These are phyloP conservation scores for Pseudonaja textilis DNA, from an alignment of 2,113 vertebrate species.

Conservation along the genomic window DNA sequence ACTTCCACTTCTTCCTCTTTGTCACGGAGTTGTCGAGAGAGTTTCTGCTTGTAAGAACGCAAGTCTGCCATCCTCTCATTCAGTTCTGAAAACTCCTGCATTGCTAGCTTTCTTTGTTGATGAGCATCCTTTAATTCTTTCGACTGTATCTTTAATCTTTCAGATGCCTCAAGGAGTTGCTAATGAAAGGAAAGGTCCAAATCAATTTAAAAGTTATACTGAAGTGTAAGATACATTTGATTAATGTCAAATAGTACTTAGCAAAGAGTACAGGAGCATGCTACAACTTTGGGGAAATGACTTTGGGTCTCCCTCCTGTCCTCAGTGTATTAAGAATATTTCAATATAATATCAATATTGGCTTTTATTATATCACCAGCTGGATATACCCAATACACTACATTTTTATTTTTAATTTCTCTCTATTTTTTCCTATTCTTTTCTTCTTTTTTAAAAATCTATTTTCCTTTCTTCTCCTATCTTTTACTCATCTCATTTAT, in stretches of 20 bases:
- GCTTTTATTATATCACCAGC: neutral
- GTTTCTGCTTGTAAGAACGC: constrained; percentile 88
- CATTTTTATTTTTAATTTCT: neutral
- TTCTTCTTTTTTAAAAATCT: neutral
- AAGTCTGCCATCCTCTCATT: constrained; percentile 89
- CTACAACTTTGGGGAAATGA: neutral
- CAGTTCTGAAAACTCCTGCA: constrained; percentile 91
- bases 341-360: neutral
- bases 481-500: neutral
- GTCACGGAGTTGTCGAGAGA: constrained; percentile 88
- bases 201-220: neutral
- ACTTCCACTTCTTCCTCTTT: constrained; percentile 92
- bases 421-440: neutral
- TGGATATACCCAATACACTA: neutral
- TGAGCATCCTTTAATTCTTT: constrained; percentile 93
- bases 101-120: constrained; percentile 87
- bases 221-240: neutral
- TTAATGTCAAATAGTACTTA: neutral
- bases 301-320: neutral
- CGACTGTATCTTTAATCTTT: constrained; percentile 85
- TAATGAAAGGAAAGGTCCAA: constrained; percentile 56
- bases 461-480: neutral
- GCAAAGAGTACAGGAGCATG: neutral
- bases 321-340: neutral
- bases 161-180: constrained; percentile 89